Evolutionary conservation across 2,113 vertebrate genomes (phyloP).

Genomic region (Sterrhoptilus dennistouni): DNA sequence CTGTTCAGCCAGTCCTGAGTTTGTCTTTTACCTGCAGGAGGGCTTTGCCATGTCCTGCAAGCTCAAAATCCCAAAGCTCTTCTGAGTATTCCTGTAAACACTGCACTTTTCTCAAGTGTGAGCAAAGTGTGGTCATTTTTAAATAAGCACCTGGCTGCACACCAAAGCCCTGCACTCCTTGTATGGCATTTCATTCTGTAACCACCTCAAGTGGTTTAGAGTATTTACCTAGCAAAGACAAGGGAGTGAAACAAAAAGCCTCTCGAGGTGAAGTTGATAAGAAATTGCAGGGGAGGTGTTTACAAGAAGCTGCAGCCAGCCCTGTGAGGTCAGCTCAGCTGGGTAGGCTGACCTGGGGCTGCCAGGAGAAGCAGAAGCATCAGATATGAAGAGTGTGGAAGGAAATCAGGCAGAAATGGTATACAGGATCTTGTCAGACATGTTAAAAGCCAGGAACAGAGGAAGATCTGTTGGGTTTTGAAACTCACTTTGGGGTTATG

Average conservation of each 20-base stretch:
- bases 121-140: not conserved
- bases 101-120: not conserved
- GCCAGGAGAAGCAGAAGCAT: not conserved
- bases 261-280: not conserved
- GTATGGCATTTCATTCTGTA: not conserved
- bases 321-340: not conserved
- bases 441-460: not conserved
- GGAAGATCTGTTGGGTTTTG: not conserved
- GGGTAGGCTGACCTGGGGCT: not conserved
- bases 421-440: not conserved
- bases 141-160: not conserved
- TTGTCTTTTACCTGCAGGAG: not conserved
- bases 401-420: not conserved
- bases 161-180: not conserved
- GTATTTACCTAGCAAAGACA: not conserved
- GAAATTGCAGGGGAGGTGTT: not conserved
- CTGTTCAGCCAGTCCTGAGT: not conserved
- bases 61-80: not conserved
- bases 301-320: not conserved
- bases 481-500: not conserved
- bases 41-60: not conserved
- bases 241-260: not conserved
- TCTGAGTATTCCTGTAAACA: not conserved
- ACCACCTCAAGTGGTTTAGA: not conserved
- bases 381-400: not conserved